Evolutionary conservation across 2,888 invertebrate species (phyloP), one percentile per base, ranked within the genome.

Genomic region (Tanytarsus gracilentus): DNA sequence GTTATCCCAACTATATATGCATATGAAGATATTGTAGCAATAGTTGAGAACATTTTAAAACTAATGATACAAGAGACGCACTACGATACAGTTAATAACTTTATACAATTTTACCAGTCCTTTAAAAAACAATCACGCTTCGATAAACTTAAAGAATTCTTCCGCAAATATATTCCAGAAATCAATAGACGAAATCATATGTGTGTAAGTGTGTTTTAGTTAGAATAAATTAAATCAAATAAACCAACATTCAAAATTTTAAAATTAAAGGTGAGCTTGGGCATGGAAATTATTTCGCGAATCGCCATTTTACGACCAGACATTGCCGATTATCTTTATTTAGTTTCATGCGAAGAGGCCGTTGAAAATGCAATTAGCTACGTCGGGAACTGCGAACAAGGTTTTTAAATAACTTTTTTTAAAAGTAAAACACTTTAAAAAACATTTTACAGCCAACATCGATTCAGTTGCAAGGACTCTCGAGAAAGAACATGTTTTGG

Each of bases 331-430:
- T 78, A 82, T 67, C 75, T 86, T 62, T 86, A 82, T 68, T 77
- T 93, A 66, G 85, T 86, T 53, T 93, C 93, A 11, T 93, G 92
- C 70, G 93, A 93, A 75, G 94, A 94, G 76, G 86, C 87, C 63
- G 83, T 85, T 63, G 79, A 79, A 65, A 77, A 76, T 49, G 74
- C 79, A 61, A 74, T 78, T 50, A 75, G 78, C 64, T 85, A 85
- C 64, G 77, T 80, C 55, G 81, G 80, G 53, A 64, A 69, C 61
- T 72, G 71, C 65, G 78, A 81, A 64, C 75, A 78, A 61, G 74
- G n/a, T n/a, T n/a, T n/a, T n/a, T n/a, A n/a, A n/a, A n/a, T n/a
- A n/a, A n/a, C n/a, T 77, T 63, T 79, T 79, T 11, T 30, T 30
- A 7, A 30, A 30, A 7, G 7, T 9, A 9, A 9, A 9, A 30